Evolutionary conservation across 2,797 vertebrate genomes (phyloP).

Genomic region (Rhinogobio ventralis): DNA sequence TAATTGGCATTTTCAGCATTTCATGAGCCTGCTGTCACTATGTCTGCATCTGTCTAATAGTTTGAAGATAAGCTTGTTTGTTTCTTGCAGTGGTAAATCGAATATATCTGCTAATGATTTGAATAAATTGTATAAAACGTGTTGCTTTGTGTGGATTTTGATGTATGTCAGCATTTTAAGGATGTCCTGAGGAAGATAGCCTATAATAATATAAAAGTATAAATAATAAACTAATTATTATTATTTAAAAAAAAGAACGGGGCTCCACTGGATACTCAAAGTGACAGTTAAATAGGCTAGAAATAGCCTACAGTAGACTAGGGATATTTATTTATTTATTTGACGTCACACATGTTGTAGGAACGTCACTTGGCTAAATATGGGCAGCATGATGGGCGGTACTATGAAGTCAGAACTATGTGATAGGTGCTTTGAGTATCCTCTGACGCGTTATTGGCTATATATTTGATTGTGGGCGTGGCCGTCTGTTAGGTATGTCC

Average conservation of each 20-base stretch:
- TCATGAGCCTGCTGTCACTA: background rate
- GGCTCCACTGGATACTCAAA: background rate
- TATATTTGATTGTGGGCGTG: slow-evolving; percentile 57
- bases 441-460: slow-evolving; percentile 61
- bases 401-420: background rate
- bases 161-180: background rate
- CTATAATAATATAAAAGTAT: background rate
- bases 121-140: background rate
- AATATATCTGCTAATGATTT: slow-evolving; percentile 11
- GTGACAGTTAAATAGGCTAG: background rate
- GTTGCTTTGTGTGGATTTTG: background rate
- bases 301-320: background rate
- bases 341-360: background rate
- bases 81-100: background rate
- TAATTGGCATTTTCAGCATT: background rate
- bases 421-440: slow-evolving; percentile 65
- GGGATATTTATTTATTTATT: background rate
- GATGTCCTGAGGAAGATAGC: background rate
- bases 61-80: slow-evolving; percentile 9
- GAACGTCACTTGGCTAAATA: slow-evolving; percentile 19
- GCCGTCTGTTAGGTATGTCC: slow-evolving; percentile 33
- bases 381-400: slow-evolving; percentile 32
- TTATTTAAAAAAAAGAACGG: background rate
- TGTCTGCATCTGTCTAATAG: background rate
- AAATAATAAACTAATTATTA: background rate